phyloP scores from a whole-genome alignment of 2,888 invertebrate species.

The Nebria salina region DNA sequence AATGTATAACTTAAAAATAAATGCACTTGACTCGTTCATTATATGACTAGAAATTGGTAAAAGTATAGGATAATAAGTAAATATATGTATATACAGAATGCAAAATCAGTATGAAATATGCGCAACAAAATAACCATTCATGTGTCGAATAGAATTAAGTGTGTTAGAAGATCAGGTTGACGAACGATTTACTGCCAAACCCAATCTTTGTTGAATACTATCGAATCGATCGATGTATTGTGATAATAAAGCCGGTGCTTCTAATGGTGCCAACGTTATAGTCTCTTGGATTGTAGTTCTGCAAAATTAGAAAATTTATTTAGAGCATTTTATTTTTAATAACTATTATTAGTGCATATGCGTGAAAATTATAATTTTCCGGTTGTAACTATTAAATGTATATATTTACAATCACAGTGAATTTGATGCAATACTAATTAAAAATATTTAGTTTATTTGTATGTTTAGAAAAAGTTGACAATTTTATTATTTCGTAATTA shows the following conservation, averaged over 20 bases:
- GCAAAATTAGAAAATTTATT: slow-evolving; percentile 9
- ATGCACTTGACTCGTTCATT: slow-evolving; percentile 19
- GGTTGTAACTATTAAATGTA: too few relatives aligned
- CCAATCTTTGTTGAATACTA: slow-evolving; percentile 59
- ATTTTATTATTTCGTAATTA: too few relatives aligned
- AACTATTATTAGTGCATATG: too few relatives aligned
- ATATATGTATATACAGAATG: background rate
- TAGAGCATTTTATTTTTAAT: background rate
- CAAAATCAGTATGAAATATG: background rate
- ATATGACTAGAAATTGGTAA: slow-evolving; percentile 30
- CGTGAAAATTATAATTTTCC: too few relatives aligned
- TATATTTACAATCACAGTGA: too few relatives aligned
- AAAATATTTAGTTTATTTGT: too few relatives aligned
- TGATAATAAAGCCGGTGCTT: slow-evolving; percentile 57
- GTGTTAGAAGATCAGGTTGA: slow-evolving; percentile 14
- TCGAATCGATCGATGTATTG: slow-evolving; percentile 60
- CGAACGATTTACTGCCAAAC: slow-evolving; percentile 47
- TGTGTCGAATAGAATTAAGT: background rate
- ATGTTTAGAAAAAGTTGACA: too few relatives aligned
- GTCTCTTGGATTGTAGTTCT: slow-evolving; percentile 38
- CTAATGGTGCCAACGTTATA: slow-evolving; percentile 52
- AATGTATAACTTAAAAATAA: slow-evolving; percentile 17
- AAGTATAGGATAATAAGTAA: background rate
- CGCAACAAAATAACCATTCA: background rate
- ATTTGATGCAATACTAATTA: too few relatives aligned